Conservation (phyloP, 2,797 vertebrate species). For the Myiotriccus ornatus region DNA sequence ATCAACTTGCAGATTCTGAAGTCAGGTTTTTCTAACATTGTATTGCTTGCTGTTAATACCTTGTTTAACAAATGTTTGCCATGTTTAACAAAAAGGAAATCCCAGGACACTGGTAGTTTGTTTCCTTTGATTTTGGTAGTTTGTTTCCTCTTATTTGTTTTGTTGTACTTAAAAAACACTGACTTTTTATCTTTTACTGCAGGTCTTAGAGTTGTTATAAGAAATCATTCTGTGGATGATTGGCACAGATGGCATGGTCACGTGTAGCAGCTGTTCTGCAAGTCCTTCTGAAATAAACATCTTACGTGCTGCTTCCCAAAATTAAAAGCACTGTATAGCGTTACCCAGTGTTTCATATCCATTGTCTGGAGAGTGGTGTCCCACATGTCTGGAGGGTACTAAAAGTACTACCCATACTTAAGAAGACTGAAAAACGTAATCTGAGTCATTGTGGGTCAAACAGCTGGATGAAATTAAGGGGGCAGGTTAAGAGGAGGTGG, state of each 20-base stretch:
- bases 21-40: background rate
- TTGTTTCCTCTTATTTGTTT: background rate
- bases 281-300: background rate
- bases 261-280: background rate
- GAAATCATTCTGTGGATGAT: background rate
- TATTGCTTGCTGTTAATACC: background rate
- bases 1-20: background rate
- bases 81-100: background rate
- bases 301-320: background rate
- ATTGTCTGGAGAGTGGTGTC: background rate
- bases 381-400: background rate
- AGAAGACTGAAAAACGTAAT: background rate
- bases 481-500: background rate
- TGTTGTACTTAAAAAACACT: background rate
- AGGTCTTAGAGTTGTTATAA: background rate
- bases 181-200: background rate
- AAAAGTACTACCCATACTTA: background rate
- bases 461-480: background rate
- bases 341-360: background rate
- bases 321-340: background rate
- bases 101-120: background rate
- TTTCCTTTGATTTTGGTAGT: background rate
- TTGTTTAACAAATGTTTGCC: background rate
- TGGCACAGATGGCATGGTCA: background rate
- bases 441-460: background rate